Evolutionary conservation across 2,888 invertebrate genomes (phyloP).

Genomic region (Rotaria sp.): DNA sequence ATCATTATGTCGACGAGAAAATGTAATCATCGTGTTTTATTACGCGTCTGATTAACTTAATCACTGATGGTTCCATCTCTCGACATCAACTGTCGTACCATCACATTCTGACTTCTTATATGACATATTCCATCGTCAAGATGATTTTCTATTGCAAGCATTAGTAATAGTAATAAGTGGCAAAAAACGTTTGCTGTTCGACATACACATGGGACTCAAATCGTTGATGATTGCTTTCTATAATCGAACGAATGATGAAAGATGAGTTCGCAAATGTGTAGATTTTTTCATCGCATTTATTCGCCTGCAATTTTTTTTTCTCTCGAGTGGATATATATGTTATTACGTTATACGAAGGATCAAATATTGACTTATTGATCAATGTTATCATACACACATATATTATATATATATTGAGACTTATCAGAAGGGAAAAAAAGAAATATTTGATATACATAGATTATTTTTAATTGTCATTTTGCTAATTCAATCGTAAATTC

Average conservation of each 20-base stretch:
- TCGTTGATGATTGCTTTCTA: slow-evolving; percentile 19
- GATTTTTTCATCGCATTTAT: not conserved
- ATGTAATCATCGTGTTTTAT: slow-evolving; percentile 29
- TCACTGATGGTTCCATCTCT: slow-evolving; percentile 20
- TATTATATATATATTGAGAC: not conserved
- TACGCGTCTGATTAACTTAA: slow-evolving; percentile 27
- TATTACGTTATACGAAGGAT: not conserved
- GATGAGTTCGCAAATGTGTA: not conserved
- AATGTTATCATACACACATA: not conserved
- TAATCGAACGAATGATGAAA: not conserved
- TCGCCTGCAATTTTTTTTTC: not conserved
- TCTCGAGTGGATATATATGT: not conserved
- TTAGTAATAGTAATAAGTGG: slow-evolving; percentile 4
- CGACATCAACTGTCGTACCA: not conserved
- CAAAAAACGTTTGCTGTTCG: not conserved
- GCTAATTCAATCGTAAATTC: slow-evolving; percentile 10
- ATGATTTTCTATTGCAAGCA: not conserved
- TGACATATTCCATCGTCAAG: slow-evolving; percentile 1
- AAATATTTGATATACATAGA: not conserved
- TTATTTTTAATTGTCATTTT: slow-evolving; percentile 12
- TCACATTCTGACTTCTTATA: not conserved
- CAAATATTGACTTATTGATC: slow-evolving; percentile 2
- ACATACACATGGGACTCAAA: not conserved
- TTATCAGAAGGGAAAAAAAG: not conserved
- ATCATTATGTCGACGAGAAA: slow-evolving; percentile 5